phyloP scores from a whole-genome alignment of 2,888 invertebrate species.

The Synergus umbraculus region DNA sequence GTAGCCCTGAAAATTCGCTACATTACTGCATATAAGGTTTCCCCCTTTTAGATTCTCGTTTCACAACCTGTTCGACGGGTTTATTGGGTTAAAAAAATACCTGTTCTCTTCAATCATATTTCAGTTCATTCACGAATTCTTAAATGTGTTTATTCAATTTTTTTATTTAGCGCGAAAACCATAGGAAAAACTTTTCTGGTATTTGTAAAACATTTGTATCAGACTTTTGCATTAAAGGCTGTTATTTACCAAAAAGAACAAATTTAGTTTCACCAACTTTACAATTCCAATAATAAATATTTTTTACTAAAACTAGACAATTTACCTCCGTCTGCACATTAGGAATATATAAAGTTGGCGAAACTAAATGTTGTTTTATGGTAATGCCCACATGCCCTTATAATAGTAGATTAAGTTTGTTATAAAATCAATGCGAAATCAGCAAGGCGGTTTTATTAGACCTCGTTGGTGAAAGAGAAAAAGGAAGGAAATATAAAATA shows the following conservation, averaged over 20 bases:
- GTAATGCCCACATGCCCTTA: no score
- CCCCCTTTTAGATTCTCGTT: neutral
- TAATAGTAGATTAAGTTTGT: neutral
- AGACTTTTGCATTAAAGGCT: neutral
- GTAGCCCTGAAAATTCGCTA: slow-evolving; percentile 17
- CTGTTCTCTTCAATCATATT: neutral
- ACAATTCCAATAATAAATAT: no score
- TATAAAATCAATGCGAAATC: slow-evolving; percentile 5
- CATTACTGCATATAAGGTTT: neutral
- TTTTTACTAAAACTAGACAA: no score
- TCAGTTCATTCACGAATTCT: neutral
- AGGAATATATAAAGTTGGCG: no score
- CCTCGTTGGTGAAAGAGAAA: slow-evolving; percentile 45
- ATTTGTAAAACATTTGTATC: neutral
- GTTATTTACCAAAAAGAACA: no score
- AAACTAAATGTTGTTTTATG: no score
- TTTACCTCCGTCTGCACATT: no score
- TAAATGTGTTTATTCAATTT: neutral
- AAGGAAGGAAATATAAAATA: slow-evolving; percentile 45
- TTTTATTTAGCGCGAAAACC: no score
- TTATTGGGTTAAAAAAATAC: slow-evolving; percentile 4
- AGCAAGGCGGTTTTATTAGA: neutral
- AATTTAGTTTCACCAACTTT: no score
- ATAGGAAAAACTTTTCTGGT: neutral
- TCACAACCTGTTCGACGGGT: neutral